Evolutionary conservation across 2,113 vertebrate genomes (phyloP).

Genomic region (Pseudorasbora parva): DNA sequence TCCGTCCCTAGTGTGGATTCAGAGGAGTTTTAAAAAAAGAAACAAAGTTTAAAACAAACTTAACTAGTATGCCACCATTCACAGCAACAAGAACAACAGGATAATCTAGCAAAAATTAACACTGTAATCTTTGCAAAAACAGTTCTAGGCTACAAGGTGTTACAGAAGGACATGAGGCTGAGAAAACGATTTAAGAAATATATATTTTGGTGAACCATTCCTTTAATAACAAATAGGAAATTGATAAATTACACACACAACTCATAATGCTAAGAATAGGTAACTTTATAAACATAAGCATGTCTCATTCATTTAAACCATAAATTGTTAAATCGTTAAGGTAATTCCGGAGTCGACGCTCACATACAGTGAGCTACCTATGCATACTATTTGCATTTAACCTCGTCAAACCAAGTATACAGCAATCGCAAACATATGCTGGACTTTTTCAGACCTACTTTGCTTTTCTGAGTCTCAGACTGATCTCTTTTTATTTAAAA

Average conservation of each 20-base stretch:
- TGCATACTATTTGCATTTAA: background rate
- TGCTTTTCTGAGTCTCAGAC: background rate
- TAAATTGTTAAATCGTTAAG: background rate
- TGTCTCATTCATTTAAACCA: background rate
- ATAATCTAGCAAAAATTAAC: too few relatives aligned
- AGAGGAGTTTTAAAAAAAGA: too few relatives aligned
- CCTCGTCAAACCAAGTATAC: background rate
- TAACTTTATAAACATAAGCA: background rate
- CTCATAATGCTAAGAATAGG: background rate
- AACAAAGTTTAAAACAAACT: background rate
- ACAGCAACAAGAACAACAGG: too few relatives aligned
- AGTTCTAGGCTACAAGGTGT: too few relatives aligned
- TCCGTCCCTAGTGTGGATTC: too few relatives aligned
- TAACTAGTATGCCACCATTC: too few relatives aligned
- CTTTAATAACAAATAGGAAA: background rate
- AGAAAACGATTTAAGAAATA: background rate
- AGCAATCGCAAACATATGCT: slow-evolving; percentile 3
- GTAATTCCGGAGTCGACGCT: background rate
- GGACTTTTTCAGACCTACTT: background rate
- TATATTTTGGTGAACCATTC: background rate
- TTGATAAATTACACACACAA: background rate
- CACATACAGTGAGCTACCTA: background rate
- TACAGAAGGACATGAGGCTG: too few relatives aligned
- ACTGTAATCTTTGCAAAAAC: too few relatives aligned
- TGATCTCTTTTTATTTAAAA: background rate